Evolutionary conservation across 1,140 invertebrate species (phyloP), one percentile per base, ranked within the genome.

Genomic region (Drosophila athabasca): DNA sequence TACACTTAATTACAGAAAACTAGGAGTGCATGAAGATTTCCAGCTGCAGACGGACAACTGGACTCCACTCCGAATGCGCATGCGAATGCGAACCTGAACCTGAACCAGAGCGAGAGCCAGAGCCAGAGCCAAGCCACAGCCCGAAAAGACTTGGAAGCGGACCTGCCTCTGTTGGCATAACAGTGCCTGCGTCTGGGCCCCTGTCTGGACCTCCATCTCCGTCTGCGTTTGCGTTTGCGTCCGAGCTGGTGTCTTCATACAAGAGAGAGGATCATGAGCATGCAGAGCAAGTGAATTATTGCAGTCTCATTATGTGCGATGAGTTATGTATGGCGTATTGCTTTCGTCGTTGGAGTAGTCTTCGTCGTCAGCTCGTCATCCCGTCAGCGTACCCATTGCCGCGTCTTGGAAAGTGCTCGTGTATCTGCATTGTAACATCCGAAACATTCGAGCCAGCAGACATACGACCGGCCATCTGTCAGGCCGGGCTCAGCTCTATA

Each of bases 291-390:
- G 90, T 91, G 90, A 91, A 91, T 91, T 91, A 91, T 91, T 90
- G 80, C 90, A 91, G 90, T 91, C 90, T 91, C 90, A 91, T 91
- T 91, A 91, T 91, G 90, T 91, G 90, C 90, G 90, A 91, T 91
- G 90, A 91, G 90, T 91, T 91, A 91, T 91, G 90, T 91, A 76
- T 91, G 82, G 79, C 78, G 90, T 91, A 91, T 91, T 90, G 90
- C 90, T 91, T 90, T 91, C 83, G 83, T 88, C 9, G 31, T 35
- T 35, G 31, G 31, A 35, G 31, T 35, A 35, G 31, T 35, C 11
- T 11, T 39, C 35, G 11, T 39, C 83, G 83, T 88, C 83, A 87
- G 83, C 75, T 88, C 82, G 83, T 87, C 83, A 87, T 13, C 35
- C 35, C 35, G 70, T 68, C 35, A 35, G 46, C 7, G 58, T 15